phyloP scores from a whole-genome alignment of 2,113 vertebrate genomes.

The Oreotragus oreotragus region DNA sequence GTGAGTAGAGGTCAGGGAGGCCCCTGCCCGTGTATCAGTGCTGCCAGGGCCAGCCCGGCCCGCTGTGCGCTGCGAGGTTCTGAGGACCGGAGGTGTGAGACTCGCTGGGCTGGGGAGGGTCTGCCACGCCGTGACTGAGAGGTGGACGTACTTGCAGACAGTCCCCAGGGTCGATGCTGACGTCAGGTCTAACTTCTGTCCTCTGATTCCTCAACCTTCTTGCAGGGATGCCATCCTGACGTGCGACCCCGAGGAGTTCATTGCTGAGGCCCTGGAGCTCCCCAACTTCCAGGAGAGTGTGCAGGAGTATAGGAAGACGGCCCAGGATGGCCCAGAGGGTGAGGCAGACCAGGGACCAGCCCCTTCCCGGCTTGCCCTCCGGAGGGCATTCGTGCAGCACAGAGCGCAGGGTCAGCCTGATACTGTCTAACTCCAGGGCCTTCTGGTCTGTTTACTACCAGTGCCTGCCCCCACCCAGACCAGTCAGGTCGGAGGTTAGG shows the following conservation, averaged over 20 bases:
- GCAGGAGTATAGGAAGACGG: conserved; percentile 81
- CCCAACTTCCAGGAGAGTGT: conserved; percentile 87
- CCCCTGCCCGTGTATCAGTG: too few relatives aligned
- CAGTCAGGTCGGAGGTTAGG: neutral
- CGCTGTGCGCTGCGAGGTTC: neutral
- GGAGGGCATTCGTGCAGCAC: fast-evolving
- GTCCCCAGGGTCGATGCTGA: neutral
- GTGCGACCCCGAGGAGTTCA: conserved; percentile 83
- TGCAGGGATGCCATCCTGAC: conserved; percentile 87
- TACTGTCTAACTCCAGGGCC: fast-evolving
- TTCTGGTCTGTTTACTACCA: too few relatives aligned
- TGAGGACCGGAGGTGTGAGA: neutral
- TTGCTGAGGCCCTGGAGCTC: conserved; percentile 89
- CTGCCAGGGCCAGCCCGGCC: neutral
- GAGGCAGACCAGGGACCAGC: neutral
- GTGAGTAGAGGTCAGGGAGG: neutral
- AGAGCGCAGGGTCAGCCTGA: fast-evolving
- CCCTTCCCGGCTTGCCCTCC: neutral
- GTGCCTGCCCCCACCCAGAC: neutral
- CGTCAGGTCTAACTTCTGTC: neutral
- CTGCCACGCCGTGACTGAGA: neutral
- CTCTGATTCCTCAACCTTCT: neutral
- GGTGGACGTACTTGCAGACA: neutral
- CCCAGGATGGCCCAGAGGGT: conserved; percentile 57
- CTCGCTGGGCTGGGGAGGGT: neutral